phyloP scores from a whole-genome alignment of 2,113 vertebrate genomes.

The Daubentonia madagascariensis region DNA sequence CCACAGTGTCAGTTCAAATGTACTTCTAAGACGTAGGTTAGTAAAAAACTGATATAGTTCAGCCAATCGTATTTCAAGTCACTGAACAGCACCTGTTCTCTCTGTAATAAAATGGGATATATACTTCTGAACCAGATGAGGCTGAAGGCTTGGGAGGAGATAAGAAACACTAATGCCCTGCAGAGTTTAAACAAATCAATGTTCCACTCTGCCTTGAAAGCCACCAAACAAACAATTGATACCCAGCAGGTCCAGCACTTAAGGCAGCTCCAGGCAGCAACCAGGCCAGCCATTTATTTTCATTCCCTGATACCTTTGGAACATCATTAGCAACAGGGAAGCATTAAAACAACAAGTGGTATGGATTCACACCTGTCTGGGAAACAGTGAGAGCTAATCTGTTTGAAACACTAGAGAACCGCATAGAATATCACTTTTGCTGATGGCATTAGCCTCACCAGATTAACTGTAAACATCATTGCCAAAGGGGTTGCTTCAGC shows the following conservation, averaged over 20 bases:
- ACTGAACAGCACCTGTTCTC: conserved; percentile 64
- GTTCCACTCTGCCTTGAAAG: conserved; percentile 22
- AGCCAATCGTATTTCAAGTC: conserved; percentile 68
- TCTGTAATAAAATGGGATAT: conserved; percentile 62
- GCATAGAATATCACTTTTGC: conserved; percentile 67
- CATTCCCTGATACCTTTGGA: conserved; percentile 63
- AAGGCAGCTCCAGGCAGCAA: conserved; percentile 58
- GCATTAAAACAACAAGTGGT: conserved; percentile 73
- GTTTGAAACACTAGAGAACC: conserved; percentile 60
- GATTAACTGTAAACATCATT: conserved; percentile 64
- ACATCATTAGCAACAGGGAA: conserved; percentile 80
- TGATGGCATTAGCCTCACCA: conserved; percentile 55
- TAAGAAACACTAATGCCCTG: conserved; percentile 69
- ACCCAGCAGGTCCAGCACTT: conserved; percentile 65
- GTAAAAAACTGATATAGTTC: conserved; percentile 66
- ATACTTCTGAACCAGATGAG: conserved; percentile 59
- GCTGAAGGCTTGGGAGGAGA: conserved; percentile 61
- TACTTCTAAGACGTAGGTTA: conserved; percentile 43
- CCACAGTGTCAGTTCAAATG: conserved; percentile 42
- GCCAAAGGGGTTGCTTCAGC: conserved; percentile 51
- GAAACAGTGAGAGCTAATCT: conserved; percentile 71
- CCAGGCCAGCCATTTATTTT: conserved; percentile 75
- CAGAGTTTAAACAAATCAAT: conserved; percentile 79
- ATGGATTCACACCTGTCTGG: conserved; percentile 74
- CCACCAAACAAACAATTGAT: conserved; percentile 69